Percentiles rank a stretch among this genome's conserved stretches.
Evolutionary conservation across 2,797 vertebrate species (phyloP).

Genomic region (Spinibarbus caldwelli): DNA sequence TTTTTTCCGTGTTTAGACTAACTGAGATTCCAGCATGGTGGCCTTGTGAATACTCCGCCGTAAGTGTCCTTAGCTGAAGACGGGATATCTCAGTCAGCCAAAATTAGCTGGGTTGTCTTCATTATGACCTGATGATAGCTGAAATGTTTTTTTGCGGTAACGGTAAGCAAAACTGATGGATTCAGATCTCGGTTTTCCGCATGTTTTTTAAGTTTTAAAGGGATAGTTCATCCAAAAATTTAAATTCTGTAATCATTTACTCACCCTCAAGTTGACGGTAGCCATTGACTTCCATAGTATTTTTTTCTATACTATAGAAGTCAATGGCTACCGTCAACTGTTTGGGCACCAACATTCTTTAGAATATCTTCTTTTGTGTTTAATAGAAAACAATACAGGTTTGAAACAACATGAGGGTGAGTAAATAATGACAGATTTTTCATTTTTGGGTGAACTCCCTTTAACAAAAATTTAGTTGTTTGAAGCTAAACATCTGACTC

Average conservation of each 20-base stretch:
- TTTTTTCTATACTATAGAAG: neutral
- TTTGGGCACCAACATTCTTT: neutral
- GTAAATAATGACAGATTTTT: neutral
- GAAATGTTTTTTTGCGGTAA: neutral
- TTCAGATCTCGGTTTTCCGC: neutral
- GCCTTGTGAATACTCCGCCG: neutral
- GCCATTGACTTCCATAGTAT: neutral
- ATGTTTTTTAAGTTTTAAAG: neutral
- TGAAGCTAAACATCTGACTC: neutral
- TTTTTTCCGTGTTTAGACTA: constrained; percentile 36
- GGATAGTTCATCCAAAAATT: neutral
- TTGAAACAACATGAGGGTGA: neutral
- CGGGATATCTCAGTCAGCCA: neutral
- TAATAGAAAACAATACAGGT: neutral
- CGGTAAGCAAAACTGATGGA: neutral
- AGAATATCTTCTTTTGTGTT: neutral
- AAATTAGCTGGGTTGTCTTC: constrained; percentile 9
- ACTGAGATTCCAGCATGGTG: constrained; percentile 34
- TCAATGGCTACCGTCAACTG: neutral
- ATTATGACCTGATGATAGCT: neutral
- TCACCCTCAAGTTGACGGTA: neutral
- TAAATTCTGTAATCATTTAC: neutral
- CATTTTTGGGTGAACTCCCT: neutral
- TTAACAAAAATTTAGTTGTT: neutral
- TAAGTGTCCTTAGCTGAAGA: neutral